Percentiles rank a stretch among this genome's conserved stretches.
Evolutionary conservation across 1,140 invertebrate genomes (phyloP).

Genomic region (Heliconius hewitsoni): DNA sequence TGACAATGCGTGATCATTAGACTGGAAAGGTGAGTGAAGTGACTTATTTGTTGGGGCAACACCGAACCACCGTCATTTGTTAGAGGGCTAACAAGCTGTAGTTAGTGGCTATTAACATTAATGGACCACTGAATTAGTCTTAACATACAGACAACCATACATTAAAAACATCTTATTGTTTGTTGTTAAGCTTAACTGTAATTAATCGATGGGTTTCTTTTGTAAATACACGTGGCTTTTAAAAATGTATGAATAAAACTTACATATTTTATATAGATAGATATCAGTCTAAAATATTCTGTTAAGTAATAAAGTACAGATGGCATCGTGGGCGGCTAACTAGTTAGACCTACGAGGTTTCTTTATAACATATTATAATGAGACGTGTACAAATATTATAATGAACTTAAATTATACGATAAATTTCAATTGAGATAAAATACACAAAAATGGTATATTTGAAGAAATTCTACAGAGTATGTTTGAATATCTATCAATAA

Average conservation of each 20-base stretch:
- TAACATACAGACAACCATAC: background rate
- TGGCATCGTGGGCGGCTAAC: slow-evolving; percentile 24
- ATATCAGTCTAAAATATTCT: background rate
- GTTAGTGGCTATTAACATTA: slow-evolving; percentile 24
- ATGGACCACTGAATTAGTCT: slow-evolving; percentile 7
- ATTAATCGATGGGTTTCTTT: background rate
- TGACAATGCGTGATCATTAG: slow-evolving; percentile 77
- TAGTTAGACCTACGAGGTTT: slow-evolving; percentile 15
- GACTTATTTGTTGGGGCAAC: slow-evolving; percentile 57
- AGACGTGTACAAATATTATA: slow-evolving; percentile 2
- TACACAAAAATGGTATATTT: background rate
- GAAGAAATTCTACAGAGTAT: background rate
- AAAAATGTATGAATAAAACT: background rate
- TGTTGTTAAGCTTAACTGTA: background rate
- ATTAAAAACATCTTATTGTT: background rate
- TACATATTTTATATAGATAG: background rate
- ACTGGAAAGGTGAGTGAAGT: slow-evolving; percentile 74
- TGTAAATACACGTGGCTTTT: background rate
- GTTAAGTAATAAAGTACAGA: slow-evolving; percentile 13
- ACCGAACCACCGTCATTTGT: slow-evolving; percentile 40
- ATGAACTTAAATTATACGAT: background rate
- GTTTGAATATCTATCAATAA: background rate
- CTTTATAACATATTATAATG: slow-evolving; percentile 12
- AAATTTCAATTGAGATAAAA: background rate
- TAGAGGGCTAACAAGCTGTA: slow-evolving; percentile 22